Conservation (phyloP, 2,113 vertebrate species). For the Epinephelus cyanopodus region DNA sequence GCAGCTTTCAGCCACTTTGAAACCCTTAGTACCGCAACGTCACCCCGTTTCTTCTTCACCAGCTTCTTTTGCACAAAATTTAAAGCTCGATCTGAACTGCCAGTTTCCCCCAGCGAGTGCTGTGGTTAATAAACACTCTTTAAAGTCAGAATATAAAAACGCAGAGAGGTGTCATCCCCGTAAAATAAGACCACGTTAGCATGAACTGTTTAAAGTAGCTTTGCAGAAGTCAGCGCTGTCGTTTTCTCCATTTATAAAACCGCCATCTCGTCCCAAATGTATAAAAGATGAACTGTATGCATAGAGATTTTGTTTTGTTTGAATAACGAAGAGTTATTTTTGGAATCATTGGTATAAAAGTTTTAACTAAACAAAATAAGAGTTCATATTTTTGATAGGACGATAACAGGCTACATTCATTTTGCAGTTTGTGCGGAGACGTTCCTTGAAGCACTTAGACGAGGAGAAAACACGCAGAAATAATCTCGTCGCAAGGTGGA, state of each 20-base stretch:
- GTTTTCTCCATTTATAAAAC: neutral
- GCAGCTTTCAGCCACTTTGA: slow-evolving; percentile 22
- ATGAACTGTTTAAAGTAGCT: slow-evolving; percentile 11
- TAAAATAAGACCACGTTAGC: slow-evolving; percentile 1
- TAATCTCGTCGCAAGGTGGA: slow-evolving; percentile 8
- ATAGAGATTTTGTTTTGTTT: slow-evolving; percentile 32
- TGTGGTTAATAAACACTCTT: neutral
- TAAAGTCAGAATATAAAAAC: neutral
- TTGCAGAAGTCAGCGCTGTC: neutral
- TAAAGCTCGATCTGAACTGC: slow-evolving; percentile 5
- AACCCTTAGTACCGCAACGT: neutral
- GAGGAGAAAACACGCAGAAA: slow-evolving; percentile 18
- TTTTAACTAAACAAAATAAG: slow-evolving; percentile 55
- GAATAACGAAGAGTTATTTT: slow-evolving; percentile 81
- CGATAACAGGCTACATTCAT: slow-evolving; percentile 36
- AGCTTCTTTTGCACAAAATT: neutral
- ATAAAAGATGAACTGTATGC: slow-evolving; percentile 55
- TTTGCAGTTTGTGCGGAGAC: slow-evolving; percentile 43
- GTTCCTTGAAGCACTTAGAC: slow-evolving; percentile 32
- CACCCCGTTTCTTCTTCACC: neutral
- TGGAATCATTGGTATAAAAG: slow-evolving; percentile 66
- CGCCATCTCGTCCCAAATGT: slow-evolving; percentile 31
- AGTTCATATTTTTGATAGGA: slow-evolving; percentile 85
- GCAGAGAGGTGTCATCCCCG: neutral
- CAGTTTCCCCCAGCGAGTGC: neutral